Conservation (phyloP, 1,140 invertebrate species). For the Octopus bimaculoides region DNA sequence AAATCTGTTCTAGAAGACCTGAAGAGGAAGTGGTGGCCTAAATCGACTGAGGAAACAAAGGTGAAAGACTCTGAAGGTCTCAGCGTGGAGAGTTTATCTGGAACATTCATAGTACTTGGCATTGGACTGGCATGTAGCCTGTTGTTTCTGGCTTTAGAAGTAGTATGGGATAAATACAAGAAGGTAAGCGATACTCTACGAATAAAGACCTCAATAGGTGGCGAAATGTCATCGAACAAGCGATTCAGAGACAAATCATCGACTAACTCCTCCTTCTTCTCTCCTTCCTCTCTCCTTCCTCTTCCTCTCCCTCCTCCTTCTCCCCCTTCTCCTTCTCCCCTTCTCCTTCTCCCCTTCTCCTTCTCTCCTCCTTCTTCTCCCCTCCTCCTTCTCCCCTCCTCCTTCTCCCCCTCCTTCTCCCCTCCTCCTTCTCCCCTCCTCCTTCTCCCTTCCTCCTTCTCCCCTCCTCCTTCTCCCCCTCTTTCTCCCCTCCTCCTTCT, state of each 20-base stretch:
- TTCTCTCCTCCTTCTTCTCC: not conserved
- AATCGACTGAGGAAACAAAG: slow-evolving; percentile 71
- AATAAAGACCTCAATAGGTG: too few relatives aligned
- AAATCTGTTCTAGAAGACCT: slow-evolving; percentile 85
- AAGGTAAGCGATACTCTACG: too few relatives aligned
- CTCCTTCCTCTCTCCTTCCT: not conserved
- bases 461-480: not conserved
- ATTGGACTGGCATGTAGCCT: slow-evolving; percentile 25
- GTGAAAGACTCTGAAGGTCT: slow-evolving; percentile 24
- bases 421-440: too few relatives aligned
- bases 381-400: not conserved
- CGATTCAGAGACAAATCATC: too few relatives aligned
- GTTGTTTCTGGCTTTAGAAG: slow-evolving; percentile 69
- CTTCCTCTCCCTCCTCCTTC: not conserved
- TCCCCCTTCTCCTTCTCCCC: not conserved
- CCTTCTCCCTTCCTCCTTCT: not conserved
- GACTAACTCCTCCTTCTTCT: not conserved
- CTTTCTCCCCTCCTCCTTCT: not conserved
- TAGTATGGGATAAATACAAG: slow-evolving; percentile 61
- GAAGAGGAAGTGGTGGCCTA: slow-evolving; percentile 95
- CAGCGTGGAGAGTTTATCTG: slow-evolving; percentile 27
- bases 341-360: not conserved
- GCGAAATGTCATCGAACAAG: too few relatives aligned
- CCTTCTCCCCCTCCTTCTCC: not conserved
- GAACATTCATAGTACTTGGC: slow-evolving; percentile 34